Percentiles rank a stretch among this genome's conserved stretches.
Evolutionary conservation across 1,140 invertebrate genomes (phyloP).

Genomic region (Homalodisca vitripennis): DNA sequence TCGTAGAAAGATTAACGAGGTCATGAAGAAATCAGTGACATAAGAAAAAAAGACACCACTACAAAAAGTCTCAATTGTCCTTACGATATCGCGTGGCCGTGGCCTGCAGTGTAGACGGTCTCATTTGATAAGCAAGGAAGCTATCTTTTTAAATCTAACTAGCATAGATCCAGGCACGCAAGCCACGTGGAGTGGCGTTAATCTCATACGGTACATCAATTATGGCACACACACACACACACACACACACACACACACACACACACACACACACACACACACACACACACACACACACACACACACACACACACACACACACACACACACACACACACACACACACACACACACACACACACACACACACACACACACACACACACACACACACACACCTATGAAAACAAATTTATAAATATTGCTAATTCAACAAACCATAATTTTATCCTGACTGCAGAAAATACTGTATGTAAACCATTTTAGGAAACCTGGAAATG

Average conservation of each 20-base stretch:
- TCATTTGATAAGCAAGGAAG: neutral
- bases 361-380: constrained; percentile 3
- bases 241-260: constrained; percentile 3
- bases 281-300: constrained; percentile 3
- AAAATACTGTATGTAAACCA: too few species aligned
- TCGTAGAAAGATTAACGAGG: too few species aligned
- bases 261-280: constrained; percentile 3
- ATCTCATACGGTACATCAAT: too few species aligned
- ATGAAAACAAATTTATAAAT: neutral
- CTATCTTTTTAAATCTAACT: neutral
- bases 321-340: constrained; percentile 3
- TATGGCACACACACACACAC: neutral
- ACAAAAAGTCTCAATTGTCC: too few species aligned
- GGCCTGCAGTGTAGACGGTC: too few species aligned
- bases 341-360: constrained; percentile 4
- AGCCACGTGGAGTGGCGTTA: neutral
- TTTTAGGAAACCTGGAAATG: too few species aligned
- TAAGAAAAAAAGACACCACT: too few species aligned
- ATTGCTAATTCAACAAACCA: neutral
- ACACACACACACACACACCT: neutral
- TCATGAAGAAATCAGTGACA: too few species aligned
- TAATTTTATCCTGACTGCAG: too few species aligned
- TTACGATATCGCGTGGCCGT: too few species aligned
- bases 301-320: constrained; percentile 3
- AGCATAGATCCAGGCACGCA: neutral